Conservation (phyloP, 2,113 vertebrate genomes). For the Propithecus coquereli region DNA sequence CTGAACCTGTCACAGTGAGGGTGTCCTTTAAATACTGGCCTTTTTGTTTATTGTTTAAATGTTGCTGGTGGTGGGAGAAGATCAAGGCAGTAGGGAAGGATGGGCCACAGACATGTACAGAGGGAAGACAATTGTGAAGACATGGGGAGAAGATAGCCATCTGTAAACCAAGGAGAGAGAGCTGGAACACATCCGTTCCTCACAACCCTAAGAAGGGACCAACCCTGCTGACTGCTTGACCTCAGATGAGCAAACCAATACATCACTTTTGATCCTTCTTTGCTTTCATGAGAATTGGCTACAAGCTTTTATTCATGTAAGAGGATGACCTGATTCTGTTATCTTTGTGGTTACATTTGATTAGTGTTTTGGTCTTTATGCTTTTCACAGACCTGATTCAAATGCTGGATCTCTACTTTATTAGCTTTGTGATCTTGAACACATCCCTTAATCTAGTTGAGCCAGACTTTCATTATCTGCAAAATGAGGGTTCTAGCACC, state of each 20-base stretch:
- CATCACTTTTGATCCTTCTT: not conserved
- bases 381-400: not conserved
- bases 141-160: not conserved
- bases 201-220: not conserved
- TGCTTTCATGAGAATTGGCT: not conserved
- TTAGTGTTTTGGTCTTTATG: not conserved
- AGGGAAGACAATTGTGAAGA: not conserved
- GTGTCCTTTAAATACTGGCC: not conserved
- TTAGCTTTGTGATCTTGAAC: not conserved
- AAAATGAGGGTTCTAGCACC: not conserved
- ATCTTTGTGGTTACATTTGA: not conserved
- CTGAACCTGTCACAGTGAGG: not conserved
- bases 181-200: not conserved
- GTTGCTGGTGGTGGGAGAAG: not conserved
- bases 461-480: not conserved
- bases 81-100: not conserved
- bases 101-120: not conserved
- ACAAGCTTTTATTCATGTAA: not conserved
- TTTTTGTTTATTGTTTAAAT: not conserved
- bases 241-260: not conserved
- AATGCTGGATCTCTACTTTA: not conserved
- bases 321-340: not conserved
- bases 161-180: not conserved
- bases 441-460: not conserved
- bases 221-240: not conserved